phyloP scores from a whole-genome alignment of 2,888 invertebrate species.

The Gonocerus acuteangulatus region DNA sequence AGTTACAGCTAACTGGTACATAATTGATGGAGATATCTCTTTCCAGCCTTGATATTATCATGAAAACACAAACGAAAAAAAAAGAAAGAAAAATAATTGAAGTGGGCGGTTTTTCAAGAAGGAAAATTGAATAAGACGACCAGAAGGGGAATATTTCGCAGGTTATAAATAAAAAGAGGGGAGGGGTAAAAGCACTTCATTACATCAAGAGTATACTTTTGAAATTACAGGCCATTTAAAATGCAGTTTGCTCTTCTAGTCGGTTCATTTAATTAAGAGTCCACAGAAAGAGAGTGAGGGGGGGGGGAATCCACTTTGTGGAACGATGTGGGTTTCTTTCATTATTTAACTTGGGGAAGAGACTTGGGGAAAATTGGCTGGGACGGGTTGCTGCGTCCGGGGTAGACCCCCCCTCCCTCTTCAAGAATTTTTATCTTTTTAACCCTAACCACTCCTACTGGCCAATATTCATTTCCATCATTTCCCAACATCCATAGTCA shows the following conservation, averaged over 20 bases:
- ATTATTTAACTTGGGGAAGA: constrained; percentile 37
- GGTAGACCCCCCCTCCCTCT: not conserved
- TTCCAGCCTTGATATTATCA: too few species aligned
- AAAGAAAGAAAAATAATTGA: constrained; percentile 9
- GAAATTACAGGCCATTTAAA: constrained; percentile 39
- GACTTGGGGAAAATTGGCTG: constrained; percentile 34
- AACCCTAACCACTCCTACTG: not conserved
- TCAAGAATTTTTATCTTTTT: not conserved
- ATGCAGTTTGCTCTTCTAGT: constrained; percentile 39
- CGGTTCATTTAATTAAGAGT: constrained; percentile 40
- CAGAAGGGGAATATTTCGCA: constrained; percentile 20
- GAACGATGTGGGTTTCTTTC: constrained; percentile 36
- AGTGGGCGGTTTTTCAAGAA: constrained; percentile 10
- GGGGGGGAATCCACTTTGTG: constrained; percentile 32
- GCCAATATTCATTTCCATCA: not conserved
- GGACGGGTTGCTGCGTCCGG: constrained; percentile 41
- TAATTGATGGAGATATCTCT: too few species aligned
- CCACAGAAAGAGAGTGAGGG: constrained; percentile 29
- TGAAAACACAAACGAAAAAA: not conserved
- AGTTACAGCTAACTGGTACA: too few species aligned
- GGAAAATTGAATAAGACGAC: constrained; percentile 16
- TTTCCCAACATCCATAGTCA: not conserved
- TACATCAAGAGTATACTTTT: constrained; percentile 33
- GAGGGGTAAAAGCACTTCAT: constrained; percentile 31
- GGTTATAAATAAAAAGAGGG: constrained; percentile 23